Percentiles rank a stretch among this genome's conserved stretches.
These are phyloP conservation scores for Bombus haemorrhoidalis DNA, from an alignment of 1,140 invertebrate genomes.

Conservation along the genomic window DNA sequence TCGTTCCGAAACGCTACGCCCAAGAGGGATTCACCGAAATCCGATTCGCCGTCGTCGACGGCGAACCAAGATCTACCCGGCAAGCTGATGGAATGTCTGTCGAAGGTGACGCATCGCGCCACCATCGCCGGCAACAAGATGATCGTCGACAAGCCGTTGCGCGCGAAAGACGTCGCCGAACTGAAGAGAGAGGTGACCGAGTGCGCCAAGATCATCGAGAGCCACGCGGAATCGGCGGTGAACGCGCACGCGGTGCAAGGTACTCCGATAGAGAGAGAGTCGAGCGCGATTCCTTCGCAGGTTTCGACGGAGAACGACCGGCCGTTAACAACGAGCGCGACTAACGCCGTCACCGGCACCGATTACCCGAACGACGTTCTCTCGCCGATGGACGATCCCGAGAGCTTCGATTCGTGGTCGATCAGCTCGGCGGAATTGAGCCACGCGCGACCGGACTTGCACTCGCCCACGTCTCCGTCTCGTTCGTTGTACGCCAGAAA, in stretches of 20 bases:
- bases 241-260: background rate
- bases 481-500: slow-evolving; percentile 72
- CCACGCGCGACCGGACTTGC: slow-evolving; percentile 74
- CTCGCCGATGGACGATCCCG: slow-evolving; percentile 85
- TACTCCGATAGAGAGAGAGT: background rate
- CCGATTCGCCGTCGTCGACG: slow-evolving; percentile 39
- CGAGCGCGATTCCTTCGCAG: no score
- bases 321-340: background rate
- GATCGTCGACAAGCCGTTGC: slow-evolving; percentile 70
- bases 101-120: slow-evolving; percentile 70
- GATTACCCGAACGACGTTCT: slow-evolving; percentile 76
- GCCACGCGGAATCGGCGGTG: slow-evolving; percentile 24
- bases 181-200: slow-evolving; percentile 59
- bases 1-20: slow-evolving; percentile 70
- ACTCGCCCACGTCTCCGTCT: slow-evolving; percentile 83
- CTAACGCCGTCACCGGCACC: background rate
- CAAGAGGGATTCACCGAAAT: slow-evolving; percentile 69
- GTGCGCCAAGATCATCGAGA: slow-evolving; percentile 43
- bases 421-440: slow-evolving; percentile 84
- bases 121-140: slow-evolving; percentile 71
- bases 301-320: no score
- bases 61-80: slow-evolving; percentile 1
- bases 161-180: slow-evolving; percentile 63
- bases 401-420: slow-evolving; percentile 88
- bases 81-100: slow-evolving; percentile 61